Base-by-base conservation (phyloP, 2,797 vertebrate genomes). In the Ptychadena robeensis region DNA sequence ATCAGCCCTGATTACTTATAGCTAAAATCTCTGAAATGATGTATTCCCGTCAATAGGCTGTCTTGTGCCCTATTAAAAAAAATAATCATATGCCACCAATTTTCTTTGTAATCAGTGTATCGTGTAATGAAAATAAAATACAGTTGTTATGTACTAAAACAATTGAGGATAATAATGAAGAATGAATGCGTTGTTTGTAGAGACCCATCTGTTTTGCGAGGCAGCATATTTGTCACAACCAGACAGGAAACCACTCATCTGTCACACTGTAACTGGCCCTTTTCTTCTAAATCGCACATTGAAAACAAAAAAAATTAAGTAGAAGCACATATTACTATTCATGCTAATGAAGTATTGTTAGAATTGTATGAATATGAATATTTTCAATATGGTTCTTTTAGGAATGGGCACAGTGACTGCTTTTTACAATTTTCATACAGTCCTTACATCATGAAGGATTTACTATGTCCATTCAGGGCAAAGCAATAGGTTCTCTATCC, bases 101-200 rank as follows among this genome's bases (percentile, higher is more conserved):
- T 44, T 6, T 37, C 53, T 81, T 73, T 53, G 14, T 65, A 73
- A 66, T 81, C 38, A 53, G 10, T 28, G 37, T 72, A 64, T 65
- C 61, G 57, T 65, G 27, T 65, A 73, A 57, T 76, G 61, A 59
- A 81, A 82, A 75, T 82, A 35, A 82, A 82, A 82, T 74, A 75
- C 72, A 75, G 40, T 75, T 74, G 80, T 66, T 73, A 6, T 38
- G 32, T 30, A 48, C 66, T 59, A 82, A 73, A 74, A 67, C 80
- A 68, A 59, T 32, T 59, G 28, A 53, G 73, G 32, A 44, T 28
- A 63, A 75, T 75, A 82, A 82, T 65, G 73, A 86, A 86, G 72
- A 88, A 81, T 77, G 79, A 80, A 78, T 67, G 70, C 35, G 25
- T 74, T 85, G 27, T 87, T 85, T 79, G 73, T 9, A 80, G 73